Base-by-base conservation (phyloP, 2,888 invertebrate species). In the Danaus chrysippus region DNA sequence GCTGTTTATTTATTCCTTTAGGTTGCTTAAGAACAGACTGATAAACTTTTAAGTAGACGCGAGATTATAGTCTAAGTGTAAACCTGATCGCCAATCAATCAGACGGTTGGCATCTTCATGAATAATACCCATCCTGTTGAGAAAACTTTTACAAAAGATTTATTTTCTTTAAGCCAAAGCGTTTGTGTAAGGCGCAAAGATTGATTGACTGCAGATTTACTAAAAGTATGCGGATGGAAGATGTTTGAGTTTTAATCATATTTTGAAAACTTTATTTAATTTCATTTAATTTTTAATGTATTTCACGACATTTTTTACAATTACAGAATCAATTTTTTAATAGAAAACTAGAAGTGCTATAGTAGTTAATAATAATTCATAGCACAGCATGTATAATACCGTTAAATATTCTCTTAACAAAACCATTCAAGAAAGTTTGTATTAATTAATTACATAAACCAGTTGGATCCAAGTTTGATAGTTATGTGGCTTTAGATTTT, bases 131-230 rank as follows among this genome's bases (percentile, higher is more conserved):
- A 83, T 86, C 79, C 81, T 77, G 77, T 78, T 79, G 73, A 82
- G 84, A 81, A 83, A 87, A 87, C 78, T 88, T 87, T 81, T 79
- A 87, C 84, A 87, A 88, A 87, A 87, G 84, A 87, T 89, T 88
- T 88, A 87, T 88, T 84, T 84, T 83, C 84, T 79, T 76, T 75
- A 75, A 71, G 73, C 77, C 75, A 15, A 73, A 78, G 74, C 78
- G 78, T 77, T 79, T 79, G 77, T 77, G 75, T 79, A 80, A 82
- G 82, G 80, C 77, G 83, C 83, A 82, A 84, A 86, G 87, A 89
- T 88, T 88, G 88, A 88, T 90, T 83, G 87, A 84, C 86, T 83
- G 75, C 72, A 78, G 82, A 83, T 83, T 84, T 84, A 87, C 84
- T 82, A 78, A 80, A 63, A 69, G 71, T 74, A 72, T 59, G 55